A percentile compares a stretch with the other conserved stretches of the same genome.
These are phyloP conservation scores for Myotis davidii DNA, from an alignment of 2,113 vertebrate species.

Conservation along the genomic window DNA sequence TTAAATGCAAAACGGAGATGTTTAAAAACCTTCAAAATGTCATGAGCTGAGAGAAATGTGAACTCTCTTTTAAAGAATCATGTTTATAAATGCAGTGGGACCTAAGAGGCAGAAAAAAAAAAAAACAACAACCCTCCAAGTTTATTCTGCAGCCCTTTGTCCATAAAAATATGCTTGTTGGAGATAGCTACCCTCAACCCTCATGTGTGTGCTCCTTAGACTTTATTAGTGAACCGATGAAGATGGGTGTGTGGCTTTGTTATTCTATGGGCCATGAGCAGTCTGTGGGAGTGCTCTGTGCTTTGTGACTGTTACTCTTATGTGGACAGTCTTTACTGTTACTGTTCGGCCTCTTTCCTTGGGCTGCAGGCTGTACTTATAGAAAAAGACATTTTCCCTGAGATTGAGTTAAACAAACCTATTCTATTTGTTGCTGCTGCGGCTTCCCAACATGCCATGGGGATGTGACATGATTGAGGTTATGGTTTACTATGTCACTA, in stretches of 20 bases:
- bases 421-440: background rate
- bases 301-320: background rate
- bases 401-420: constrained; percentile 31
- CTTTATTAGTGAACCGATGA: background rate
- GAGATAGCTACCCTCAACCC: background rate
- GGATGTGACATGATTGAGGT: constrained; percentile 22
- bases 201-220: background rate
- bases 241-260: background rate
- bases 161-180: background rate
- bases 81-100: constrained; percentile 38
- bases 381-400: constrained; percentile 25
- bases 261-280: background rate
- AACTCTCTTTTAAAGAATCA: background rate
- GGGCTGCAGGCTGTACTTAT: background rate
- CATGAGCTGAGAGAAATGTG: constrained; percentile 13
- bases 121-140: background rate
- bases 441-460: constrained; percentile 17
- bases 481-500: constrained; percentile 31
- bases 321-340: background rate
- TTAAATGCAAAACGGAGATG: constrained; percentile 36
- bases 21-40: constrained; percentile 33
- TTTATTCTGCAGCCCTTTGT: background rate
- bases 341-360: background rate
- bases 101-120: background rate
- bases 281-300: background rate